Conservation (phyloP, 2,113 vertebrate genomes). For the Gnathonemus longibarbis region DNA sequence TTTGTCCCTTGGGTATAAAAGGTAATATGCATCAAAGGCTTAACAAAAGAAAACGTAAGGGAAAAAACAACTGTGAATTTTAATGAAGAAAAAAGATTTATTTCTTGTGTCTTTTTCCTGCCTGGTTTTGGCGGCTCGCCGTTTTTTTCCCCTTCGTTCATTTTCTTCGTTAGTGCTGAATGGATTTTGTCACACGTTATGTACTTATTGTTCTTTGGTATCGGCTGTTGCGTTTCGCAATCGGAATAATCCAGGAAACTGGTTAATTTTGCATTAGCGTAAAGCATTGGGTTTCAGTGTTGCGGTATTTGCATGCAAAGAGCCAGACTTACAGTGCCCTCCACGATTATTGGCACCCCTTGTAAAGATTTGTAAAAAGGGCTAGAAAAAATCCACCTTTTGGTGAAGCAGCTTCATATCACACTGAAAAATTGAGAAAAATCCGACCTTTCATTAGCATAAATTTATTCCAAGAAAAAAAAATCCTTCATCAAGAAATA, state of each 20-base stretch:
- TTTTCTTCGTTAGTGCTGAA: neutral
- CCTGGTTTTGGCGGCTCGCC: neutral
- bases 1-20: conserved; percentile 10
- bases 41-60: neutral
- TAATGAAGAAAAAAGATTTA: neutral
- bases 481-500: too few species aligned
- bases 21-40: neutral
- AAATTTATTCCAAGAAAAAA: too few species aligned
- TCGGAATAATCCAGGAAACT: neutral
- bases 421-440: too few species aligned
- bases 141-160: neutral
- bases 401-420: too few species aligned
- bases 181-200: neutral
- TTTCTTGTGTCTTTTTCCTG: neutral
- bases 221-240: neutral
- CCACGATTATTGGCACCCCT: too few species aligned
- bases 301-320: neutral
- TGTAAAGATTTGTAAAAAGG: too few species aligned
- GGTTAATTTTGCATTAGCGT: neutral
- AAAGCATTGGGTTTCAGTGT: neutral
- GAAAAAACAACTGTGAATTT: neutral
- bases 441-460: too few species aligned
- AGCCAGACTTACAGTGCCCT: neutral
- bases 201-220: neutral
- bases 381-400: too few species aligned